Percentiles rank a stretch among this genome's conserved stretches.
Evolutionary conservation across 2,888 invertebrate species (phyloP).

Genomic region (Thumatha senex): DNA sequence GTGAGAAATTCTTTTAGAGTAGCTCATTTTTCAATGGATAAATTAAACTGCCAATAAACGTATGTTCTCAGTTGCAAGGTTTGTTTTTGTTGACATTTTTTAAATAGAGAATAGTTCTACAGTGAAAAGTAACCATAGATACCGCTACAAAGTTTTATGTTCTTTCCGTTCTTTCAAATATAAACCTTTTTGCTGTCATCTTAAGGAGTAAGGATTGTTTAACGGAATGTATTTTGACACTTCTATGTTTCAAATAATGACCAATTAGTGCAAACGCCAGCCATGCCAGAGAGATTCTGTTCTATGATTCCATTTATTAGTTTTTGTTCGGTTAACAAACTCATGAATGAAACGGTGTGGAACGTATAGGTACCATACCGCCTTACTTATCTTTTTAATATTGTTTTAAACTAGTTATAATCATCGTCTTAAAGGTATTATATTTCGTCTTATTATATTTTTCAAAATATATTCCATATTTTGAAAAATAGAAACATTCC

Average conservation of each 20-base stretch:
- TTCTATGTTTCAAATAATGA: constrained; percentile 43
- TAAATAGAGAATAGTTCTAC: constrained; percentile 44
- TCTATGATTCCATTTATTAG: constrained; percentile 5
- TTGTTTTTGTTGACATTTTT: constrained; percentile 59
- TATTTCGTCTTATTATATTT: too few relatives aligned
- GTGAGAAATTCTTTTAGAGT: too few relatives aligned
- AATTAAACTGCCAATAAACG: constrained; percentile 59
- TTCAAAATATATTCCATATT: too few relatives aligned
- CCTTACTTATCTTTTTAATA: constrained; percentile 14
- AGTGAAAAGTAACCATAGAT: constrained; percentile 7
- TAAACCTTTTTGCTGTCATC: constrained; percentile 21
- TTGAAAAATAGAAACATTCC: too few relatives aligned
- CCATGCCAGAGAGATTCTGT: constrained; percentile 52
- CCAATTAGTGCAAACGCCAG: constrained; percentile 66
- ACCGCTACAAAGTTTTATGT: background rate
- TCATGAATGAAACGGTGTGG: constrained; percentile 47
- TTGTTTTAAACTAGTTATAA: constrained; percentile 8
- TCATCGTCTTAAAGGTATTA: constrained; percentile 1
- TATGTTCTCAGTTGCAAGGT: constrained; percentile 39
- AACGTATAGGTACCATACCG: constrained; percentile 26
- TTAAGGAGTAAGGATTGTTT: constrained; percentile 14
- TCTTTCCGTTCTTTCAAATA: constrained; percentile 15
- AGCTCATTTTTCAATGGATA: constrained; percentile 40
- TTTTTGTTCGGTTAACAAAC: constrained; percentile 42
- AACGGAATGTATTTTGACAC: constrained; percentile 13